These are phyloP conservation scores for Varecia variegata DNA, from an alignment of 2,797 vertebrate species.

Conservation along the genomic window DNA sequence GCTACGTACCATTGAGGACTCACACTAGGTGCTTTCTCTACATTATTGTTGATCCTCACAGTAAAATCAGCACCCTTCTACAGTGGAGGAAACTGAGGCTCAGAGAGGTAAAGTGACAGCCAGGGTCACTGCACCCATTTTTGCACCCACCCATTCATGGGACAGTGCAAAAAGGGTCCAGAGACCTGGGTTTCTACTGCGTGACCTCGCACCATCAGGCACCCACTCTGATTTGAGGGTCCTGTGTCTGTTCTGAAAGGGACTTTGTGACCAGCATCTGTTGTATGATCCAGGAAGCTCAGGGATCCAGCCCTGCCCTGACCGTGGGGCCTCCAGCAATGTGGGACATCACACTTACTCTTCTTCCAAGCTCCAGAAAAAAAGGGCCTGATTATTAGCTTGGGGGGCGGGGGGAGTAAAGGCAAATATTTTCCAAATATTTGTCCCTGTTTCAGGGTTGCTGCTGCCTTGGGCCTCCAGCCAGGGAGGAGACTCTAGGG, in stretches of 20 bases:
- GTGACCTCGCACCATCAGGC: not conserved
- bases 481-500: not conserved
- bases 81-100: conserved; percentile 11
- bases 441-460: not conserved
- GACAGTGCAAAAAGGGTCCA: not conserved
- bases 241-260: not conserved
- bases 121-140: not conserved
- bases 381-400: not conserved
- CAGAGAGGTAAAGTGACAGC: not conserved
- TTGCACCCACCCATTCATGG: not conserved
- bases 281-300: not conserved
- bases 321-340: not conserved
- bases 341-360: not conserved
- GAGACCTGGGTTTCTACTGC: not conserved
- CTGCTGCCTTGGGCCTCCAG: conserved; percentile 48
- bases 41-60: not conserved
- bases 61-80: not conserved
- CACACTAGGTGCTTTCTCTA: not conserved
- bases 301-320: not conserved
- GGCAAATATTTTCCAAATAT: conserved; percentile 41
- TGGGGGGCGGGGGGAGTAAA: not conserved
- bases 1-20: not conserved
- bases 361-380: not conserved
- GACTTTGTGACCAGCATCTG: not conserved
- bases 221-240: not conserved